Conservation (phyloP, 2,888 invertebrate species). For the Drosophila flavopinicola region DNA sequence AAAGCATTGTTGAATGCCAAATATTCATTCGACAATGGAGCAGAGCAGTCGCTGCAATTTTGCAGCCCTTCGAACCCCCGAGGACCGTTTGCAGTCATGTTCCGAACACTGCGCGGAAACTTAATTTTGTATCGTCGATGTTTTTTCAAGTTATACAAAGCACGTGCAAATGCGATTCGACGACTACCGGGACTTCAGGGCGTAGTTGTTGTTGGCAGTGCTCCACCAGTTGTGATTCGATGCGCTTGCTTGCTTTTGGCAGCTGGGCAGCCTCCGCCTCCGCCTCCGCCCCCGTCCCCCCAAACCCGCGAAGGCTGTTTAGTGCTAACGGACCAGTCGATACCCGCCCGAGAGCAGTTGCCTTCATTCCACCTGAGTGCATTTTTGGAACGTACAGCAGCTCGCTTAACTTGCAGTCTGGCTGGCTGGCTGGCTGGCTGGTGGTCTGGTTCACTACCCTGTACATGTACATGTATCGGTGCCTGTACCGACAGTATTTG, state of each 20-base stretch:
- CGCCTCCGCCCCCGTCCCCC: not conserved
- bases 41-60: constrained; percentile 39
- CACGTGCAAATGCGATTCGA: constrained; percentile 52
- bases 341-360: constrained; percentile 27
- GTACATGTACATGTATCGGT: constrained; percentile 3
- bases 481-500: constrained; percentile 26
- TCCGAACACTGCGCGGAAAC: constrained; percentile 44
- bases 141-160: constrained; percentile 47
- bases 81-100: constrained; percentile 10
- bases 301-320: constrained; percentile 8
- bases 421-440: constrained; percentile 4
- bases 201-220: constrained; percentile 19
- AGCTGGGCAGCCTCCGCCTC: not conserved
- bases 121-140: constrained; percentile 62
- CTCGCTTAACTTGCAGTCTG: constrained; percentile 48
- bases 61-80: constrained; percentile 1
- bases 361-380: constrained; percentile 60
- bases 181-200: constrained; percentile 14
- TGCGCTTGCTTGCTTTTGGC: constrained; percentile 26
- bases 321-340: constrained; percentile 34
- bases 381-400: constrained; percentile 62
- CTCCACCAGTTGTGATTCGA: constrained; percentile 23
- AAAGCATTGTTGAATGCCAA: constrained; percentile 41
- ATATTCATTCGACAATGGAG: constrained; percentile 36
- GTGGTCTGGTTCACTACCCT: constrained; percentile 2